phyloP scores from a whole-genome alignment of 2,113 vertebrate genomes.

The Oryzias celebensis region DNA sequence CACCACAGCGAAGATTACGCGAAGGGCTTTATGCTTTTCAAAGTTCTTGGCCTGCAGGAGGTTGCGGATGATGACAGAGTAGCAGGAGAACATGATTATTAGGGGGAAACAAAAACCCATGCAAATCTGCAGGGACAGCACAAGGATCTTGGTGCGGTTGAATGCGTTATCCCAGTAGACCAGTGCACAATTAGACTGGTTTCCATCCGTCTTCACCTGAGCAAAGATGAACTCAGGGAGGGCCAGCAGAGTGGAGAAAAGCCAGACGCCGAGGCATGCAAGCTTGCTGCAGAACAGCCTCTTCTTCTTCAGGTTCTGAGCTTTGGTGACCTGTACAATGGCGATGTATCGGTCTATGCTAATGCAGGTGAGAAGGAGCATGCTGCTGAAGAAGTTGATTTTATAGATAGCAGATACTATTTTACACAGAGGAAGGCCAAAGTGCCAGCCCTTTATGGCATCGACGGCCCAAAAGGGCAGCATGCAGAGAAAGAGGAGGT shows the following conservation, averaged over 20 bases:
- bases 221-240: conserved; percentile 87
- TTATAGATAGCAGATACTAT: conserved; percentile 82
- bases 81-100: conserved; percentile 84
- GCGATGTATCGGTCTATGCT: conserved; percentile 88
- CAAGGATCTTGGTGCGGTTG: conserved; percentile 68
- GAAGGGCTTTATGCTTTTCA: conserved; percentile 87
- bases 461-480: conserved; percentile 89
- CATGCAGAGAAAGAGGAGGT: conserved; percentile 86
- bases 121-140: conserved; percentile 81
- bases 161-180: conserved; percentile 60
- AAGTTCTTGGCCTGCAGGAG: conserved; percentile 83
- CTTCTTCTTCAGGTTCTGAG: conserved; percentile 76
- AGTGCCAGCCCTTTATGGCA: conserved; percentile 77
- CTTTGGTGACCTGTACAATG: conserved; percentile 80
- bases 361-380: conserved; percentile 87
- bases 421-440: conserved; percentile 80
- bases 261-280: conserved; percentile 80
- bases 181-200: conserved; percentile 62
- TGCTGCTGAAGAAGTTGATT: conserved; percentile 89
- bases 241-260: conserved; percentile 73
- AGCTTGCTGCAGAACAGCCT: conserved; percentile 81
- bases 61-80: conserved; percentile 83
- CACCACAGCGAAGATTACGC: conserved; percentile 82
- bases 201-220: conserved; percentile 18
- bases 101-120: conserved; percentile 86